These are phyloP conservation scores for Stigmatopora nigra DNA, from an alignment of 2,113 vertebrate genomes.

Conservation along the genomic window DNA sequence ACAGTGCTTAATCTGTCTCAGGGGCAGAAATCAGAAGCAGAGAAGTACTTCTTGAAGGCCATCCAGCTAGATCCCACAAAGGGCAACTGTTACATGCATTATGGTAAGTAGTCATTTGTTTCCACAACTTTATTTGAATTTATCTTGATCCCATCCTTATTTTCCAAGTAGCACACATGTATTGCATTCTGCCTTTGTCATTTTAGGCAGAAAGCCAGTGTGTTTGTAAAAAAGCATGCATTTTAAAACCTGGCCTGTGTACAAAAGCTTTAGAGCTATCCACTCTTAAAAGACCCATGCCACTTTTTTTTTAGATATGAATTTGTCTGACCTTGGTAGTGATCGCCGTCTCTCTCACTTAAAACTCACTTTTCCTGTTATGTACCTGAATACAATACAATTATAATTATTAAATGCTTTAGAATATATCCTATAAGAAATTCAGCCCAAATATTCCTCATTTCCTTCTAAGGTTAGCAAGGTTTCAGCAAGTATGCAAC, in stretches of 20 bases:
- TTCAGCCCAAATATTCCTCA: too few relatives aligned
- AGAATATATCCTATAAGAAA: too few relatives aligned
- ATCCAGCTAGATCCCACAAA: conserved; percentile 94
- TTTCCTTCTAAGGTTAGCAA: too few relatives aligned
- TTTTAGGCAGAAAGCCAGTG: conserved; percentile 28
- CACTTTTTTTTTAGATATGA: too few relatives aligned
- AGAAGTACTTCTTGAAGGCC: conserved; percentile 92
- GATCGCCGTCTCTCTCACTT: too few relatives aligned
- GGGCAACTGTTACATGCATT: conserved; percentile 99
- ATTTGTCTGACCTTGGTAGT: too few relatives aligned
- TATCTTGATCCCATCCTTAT: conserved; percentile 13
- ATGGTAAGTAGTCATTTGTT: conserved; percentile 71
- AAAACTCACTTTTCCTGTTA: too few relatives aligned
- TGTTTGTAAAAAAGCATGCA: background rate
- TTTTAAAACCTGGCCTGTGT: conserved; percentile 6
- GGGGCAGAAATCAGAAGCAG: conserved; percentile 92
- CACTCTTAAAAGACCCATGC: conserved; percentile 13
- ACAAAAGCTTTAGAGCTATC: conserved; percentile 29
- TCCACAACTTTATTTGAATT: conserved; percentile 4
- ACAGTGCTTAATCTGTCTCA: conserved; percentile 57
- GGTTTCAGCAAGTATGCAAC: too few relatives aligned
- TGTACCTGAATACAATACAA: too few relatives aligned
- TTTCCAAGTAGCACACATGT: conserved; percentile 2
- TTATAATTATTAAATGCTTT: too few relatives aligned
- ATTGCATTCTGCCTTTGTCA: background rate